These are phyloP conservation scores for Entomobrya multifasciata DNA, from an alignment of 2,888 invertebrate species.

Conservation along the genomic window DNA sequence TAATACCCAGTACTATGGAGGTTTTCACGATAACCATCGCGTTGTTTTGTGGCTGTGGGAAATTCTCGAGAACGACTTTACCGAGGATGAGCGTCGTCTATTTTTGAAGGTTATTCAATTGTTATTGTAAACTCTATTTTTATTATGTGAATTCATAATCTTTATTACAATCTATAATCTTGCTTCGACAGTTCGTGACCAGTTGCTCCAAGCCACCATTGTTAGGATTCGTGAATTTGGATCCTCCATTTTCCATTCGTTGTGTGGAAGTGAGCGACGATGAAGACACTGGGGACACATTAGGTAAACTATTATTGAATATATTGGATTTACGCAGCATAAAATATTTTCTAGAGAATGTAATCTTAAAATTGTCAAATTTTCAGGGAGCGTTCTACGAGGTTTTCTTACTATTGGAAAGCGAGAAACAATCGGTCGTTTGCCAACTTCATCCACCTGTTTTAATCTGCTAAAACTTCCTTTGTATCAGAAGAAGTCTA, in stretches of 20 bases:
- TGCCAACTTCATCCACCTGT: constrained; percentile 99
- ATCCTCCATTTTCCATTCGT: constrained; percentile 98
- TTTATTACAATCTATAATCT: too few species aligned
- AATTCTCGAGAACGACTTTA: constrained; percentile 95
- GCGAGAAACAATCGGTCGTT: constrained; percentile 94
- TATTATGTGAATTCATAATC: too few species aligned
- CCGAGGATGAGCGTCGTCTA: constrained; percentile 93
- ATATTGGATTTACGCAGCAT: background rate
- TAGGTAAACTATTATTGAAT: constrained; percentile 83
- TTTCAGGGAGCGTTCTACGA: constrained; percentile 94
- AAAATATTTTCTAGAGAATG: too few species aligned
- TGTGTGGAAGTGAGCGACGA: constrained; percentile 99
- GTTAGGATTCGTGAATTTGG: constrained; percentile 96
- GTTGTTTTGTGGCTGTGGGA: constrained; percentile 99
- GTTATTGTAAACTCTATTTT: too few species aligned
- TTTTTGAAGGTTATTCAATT: constrained; percentile 90
- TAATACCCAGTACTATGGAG: constrained; percentile 99
- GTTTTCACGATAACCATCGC: constrained; percentile 98
- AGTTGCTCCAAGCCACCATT: constrained; percentile 98
- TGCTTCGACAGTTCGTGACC: constrained; percentile 88
- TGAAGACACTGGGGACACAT: constrained; percentile 93
- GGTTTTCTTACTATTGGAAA: constrained; percentile 99
- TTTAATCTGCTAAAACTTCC: constrained; percentile 99
- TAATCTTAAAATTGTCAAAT: too few species aligned
- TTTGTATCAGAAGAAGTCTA: constrained; percentile 98